Evolutionary conservation across 2,888 invertebrate species (phyloP).

Genomic region (Lasioglossum leucozonium): DNA sequence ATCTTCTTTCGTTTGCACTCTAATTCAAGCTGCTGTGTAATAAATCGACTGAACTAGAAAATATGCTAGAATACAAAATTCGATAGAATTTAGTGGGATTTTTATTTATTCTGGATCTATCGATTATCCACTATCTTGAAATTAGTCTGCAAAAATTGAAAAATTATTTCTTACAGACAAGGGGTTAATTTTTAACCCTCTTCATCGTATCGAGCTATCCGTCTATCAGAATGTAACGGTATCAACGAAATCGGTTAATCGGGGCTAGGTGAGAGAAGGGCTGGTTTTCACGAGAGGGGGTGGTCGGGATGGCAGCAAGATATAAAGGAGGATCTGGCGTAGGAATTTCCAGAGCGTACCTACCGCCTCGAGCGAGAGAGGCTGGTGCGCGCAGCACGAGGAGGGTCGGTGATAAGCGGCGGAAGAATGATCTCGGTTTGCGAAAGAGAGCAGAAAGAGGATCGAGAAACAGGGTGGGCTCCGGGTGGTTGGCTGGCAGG

Average conservation of each 20-base stretch:
- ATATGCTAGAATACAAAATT: too few species aligned
- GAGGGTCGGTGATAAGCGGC: constrained; percentile 49
- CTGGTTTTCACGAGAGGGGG: constrained; percentile 33
- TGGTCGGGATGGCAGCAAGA: constrained; percentile 29
- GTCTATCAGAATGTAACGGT: background rate
- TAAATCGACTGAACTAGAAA: too few species aligned
- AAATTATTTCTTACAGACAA: background rate
- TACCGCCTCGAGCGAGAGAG: constrained; percentile 42
- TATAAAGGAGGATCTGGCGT: constrained; percentile 18
- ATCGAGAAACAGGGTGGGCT: background rate
- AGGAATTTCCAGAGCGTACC: constrained; percentile 34
- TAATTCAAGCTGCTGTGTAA: background rate
- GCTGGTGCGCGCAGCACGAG: constrained; percentile 39
- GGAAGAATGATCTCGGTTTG: constrained; percentile 44
- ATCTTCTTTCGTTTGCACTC: background rate
- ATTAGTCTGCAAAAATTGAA: too few species aligned
- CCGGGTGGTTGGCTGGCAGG: background rate
- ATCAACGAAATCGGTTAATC: constrained; percentile 33
- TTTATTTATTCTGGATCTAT: too few species aligned
- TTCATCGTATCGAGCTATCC: background rate
- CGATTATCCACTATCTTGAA: too few species aligned
- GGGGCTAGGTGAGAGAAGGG: background rate
- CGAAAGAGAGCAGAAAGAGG: background rate
- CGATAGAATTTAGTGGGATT: too few species aligned
- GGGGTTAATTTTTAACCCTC: background rate